Percentiles rank a stretch among this genome's conserved stretches.
Evolutionary conservation across 2,888 invertebrate genomes (phyloP).

Genomic region (Hanleya hanleyi): DNA sequence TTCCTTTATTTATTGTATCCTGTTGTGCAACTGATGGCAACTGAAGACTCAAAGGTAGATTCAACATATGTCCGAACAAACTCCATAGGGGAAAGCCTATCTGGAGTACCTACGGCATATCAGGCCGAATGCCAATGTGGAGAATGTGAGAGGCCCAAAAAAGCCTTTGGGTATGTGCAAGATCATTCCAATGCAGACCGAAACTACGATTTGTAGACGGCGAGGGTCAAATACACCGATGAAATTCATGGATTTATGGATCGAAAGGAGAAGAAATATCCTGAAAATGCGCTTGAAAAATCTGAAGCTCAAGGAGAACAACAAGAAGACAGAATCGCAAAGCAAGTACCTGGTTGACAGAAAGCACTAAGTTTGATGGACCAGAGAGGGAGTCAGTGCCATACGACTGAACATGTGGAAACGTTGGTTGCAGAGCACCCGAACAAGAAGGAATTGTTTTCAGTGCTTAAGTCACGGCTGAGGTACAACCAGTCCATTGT

Average conservation of each 20-base stretch:
- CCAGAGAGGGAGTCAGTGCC: not conserved
- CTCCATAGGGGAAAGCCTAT: not conserved
- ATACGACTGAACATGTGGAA: not conserved
- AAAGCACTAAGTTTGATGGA: not conserved
- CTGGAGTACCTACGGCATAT: not conserved
- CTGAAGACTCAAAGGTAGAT: not conserved
- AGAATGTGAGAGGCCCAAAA: not conserved
- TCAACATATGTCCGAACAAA: not conserved
- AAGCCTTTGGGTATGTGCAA: not conserved
- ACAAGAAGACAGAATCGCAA: not conserved
- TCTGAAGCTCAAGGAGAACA: not conserved
- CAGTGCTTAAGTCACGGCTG: not conserved
- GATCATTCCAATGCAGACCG: not conserved
- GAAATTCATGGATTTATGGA: not conserved
- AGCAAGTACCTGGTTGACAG: not conserved
- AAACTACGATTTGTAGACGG: not conserved
- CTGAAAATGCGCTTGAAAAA: not conserved
- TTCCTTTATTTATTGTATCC: not conserved
- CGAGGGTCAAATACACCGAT: not conserved
- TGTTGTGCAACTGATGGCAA: not conserved
- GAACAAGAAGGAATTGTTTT: not conserved
- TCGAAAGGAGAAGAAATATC: not conserved
- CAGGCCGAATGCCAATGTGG: not conserved
- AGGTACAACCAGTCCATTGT: not conserved
- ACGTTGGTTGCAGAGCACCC: not conserved